Evolutionary conservation across 1,140 invertebrate species (phyloP), one percentile per base, ranked within the genome.

Genomic region (Drosophila equinoxialis): DNA sequence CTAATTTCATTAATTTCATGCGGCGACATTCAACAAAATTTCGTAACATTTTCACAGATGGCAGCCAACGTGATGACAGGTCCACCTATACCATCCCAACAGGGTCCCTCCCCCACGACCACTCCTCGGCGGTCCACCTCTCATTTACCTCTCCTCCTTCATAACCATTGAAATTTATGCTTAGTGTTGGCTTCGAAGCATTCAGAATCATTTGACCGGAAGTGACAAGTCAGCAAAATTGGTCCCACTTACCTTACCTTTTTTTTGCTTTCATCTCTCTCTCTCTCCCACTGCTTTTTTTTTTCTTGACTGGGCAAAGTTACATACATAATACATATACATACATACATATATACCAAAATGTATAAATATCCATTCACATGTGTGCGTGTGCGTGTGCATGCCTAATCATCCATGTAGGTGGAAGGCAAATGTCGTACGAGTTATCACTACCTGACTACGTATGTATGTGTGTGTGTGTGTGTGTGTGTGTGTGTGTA

Each of bases 221-320:
- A 89, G 80, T 89, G 84, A 89, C 80, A 83, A 89, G 77, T 89
- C 84, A 89, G 84, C 84, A 89, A 69, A 89, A 83, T 68, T 84
- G 77, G 63, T 33, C 77, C 45, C 80, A 84, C 83, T 89, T 81
- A 84, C 80, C 84, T 89, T 51, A 23, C 8, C 45, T 51, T 51
- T 51, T 51, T 51, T 48, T 48, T 57, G 35, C 35, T n/a, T 14
- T 8, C 14, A 26, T 35, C 14, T 17, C 14, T 48, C 14, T 72
- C 6, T 69, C 41, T 57, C 23, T 26, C 23, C 3, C 23, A 4
- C 23, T 4, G 0, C 23, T 60, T 37, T 17, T 13, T 17, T 13
- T 17, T 30, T 57, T 26, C 23, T 35, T 39, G 60, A 55, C 20
- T 37, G 51, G 51, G n/a, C 45, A 30, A 30, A 30, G 30, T 30